phyloP scores from a whole-genome alignment of 1,140 invertebrate genomes.

The Pachyrhynchus sulphureomaculatus region DNA sequence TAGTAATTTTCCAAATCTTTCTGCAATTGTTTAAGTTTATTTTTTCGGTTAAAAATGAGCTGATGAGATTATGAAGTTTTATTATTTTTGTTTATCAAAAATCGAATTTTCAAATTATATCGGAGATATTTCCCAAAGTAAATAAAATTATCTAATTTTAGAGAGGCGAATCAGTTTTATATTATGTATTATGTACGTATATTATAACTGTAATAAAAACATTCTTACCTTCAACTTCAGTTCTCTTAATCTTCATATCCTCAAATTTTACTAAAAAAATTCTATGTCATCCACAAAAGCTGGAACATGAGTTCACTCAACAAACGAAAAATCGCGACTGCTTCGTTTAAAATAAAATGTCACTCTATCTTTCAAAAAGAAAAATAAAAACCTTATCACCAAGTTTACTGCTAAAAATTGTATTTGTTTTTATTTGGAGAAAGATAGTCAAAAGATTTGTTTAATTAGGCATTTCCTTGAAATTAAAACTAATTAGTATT shows the following conservation, averaged over 20 bases:
- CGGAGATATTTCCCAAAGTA: too few relatives aligned
- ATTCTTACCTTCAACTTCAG: constrained; percentile 3
- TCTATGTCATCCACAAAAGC: neutral
- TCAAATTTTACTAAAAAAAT: neutral
- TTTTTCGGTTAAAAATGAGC: too few relatives aligned
- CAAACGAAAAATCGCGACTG: neutral
- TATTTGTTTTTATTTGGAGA: constrained; percentile 12
- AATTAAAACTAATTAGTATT: neutral
- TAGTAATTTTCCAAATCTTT: too few relatives aligned
- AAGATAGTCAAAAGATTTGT: neutral
- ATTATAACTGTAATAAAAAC: too few relatives aligned
- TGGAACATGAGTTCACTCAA: constrained; percentile 1
- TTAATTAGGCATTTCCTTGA: constrained; percentile 11
- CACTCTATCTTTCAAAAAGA: constrained; percentile 1
- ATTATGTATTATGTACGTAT: too few relatives aligned
- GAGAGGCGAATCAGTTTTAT: too few relatives aligned
- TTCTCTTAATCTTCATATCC: constrained; percentile 3
- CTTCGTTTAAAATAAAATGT: neutral
- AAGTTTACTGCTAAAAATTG: neutral
- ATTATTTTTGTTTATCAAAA: too few relatives aligned
- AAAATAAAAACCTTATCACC: constrained; percentile 4
- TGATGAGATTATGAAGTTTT: too few relatives aligned
- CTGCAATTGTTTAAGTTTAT: too few relatives aligned
- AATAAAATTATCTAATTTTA: too few relatives aligned
- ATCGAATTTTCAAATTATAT: too few relatives aligned